phyloP scores from a whole-genome alignment of 2,888 invertebrate species.

The Gryllus longicercus region DNA sequence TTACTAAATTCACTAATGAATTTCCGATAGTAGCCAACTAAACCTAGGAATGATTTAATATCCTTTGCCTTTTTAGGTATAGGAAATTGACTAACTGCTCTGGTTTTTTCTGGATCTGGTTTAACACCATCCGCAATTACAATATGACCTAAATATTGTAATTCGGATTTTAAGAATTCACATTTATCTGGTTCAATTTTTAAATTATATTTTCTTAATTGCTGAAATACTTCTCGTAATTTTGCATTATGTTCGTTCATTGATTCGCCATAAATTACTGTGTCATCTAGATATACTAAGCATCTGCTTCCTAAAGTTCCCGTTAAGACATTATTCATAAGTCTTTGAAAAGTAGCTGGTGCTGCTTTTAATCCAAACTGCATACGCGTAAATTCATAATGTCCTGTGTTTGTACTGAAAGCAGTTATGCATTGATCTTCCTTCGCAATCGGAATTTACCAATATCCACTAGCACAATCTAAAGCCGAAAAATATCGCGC shows the following conservation, averaged over 20 bases:
- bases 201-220: not conserved
- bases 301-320: constrained; percentile 39
- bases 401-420: constrained; percentile 41
- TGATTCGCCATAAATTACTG: constrained; percentile 33
- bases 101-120: constrained; percentile 43
- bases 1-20: too few species aligned
- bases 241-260: constrained; percentile 4
- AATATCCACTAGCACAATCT: constrained; percentile 43
- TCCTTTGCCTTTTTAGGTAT: not conserved
- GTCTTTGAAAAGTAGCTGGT: constrained; percentile 43
- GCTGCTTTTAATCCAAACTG: constrained; percentile 42
- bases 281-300: constrained; percentile 43
- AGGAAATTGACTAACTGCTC: constrained; percentile 29
- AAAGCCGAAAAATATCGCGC: constrained; percentile 42
- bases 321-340: constrained; percentile 41
- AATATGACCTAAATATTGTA: constrained; percentile 45
- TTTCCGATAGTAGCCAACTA: too few species aligned
- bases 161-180: constrained; percentile 23
- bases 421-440: constrained; percentile 41
- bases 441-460: constrained; percentile 42
- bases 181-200: constrained; percentile 27
- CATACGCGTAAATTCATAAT: constrained; percentile 43
- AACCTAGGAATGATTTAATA: not conserved
- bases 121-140: constrained; percentile 42
- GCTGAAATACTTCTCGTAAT: not conserved